Conservation (phyloP, 2,888 invertebrate genomes). For the Scaptomyza polygonia region DNA sequence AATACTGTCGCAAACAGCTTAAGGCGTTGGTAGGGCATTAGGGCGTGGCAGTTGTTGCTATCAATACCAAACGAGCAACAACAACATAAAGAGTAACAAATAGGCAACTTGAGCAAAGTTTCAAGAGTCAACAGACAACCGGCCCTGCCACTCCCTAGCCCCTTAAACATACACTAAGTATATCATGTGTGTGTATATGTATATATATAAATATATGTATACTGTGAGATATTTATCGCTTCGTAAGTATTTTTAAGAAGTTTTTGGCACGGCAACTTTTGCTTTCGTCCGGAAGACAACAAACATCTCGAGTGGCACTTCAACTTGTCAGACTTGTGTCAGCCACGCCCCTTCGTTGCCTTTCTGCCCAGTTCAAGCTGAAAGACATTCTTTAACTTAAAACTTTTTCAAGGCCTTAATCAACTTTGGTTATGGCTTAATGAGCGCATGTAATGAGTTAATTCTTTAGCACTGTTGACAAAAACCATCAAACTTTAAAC, state of each 20-base stretch:
- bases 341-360: not conserved
- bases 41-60: constrained; percentile 29
- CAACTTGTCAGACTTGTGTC: constrained; percentile 47
- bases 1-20: constrained; percentile 40
- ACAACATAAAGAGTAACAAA: constrained; percentile 54
- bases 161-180: constrained; percentile 6
- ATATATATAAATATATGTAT: constrained; percentile 33
- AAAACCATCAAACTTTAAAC: constrained; percentile 8
- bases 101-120: constrained; percentile 71
- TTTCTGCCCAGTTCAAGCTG: constrained; percentile 1
- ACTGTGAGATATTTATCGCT: constrained; percentile 73
- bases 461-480: constrained; percentile 53
- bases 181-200: constrained; percentile 32
- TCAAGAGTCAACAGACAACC: constrained; percentile 61
- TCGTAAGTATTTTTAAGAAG: constrained; percentile 79
- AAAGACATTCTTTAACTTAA: constrained; percentile 33
- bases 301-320: constrained; percentile 62
- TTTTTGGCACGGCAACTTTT: constrained; percentile 67
- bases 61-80: constrained; percentile 29
- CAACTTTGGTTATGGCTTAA: constrained; percentile 68
- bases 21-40: not conserved
- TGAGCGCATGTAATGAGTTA: constrained; percentile 71
- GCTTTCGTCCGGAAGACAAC: constrained; percentile 43
- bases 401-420: constrained; percentile 75
- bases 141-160: constrained; percentile 21